Evolutionary conservation across 2,113 vertebrate species (phyloP), one percentile per base, ranked within the genome.

Genomic region (Coryphaenoides rupestris): DNA sequence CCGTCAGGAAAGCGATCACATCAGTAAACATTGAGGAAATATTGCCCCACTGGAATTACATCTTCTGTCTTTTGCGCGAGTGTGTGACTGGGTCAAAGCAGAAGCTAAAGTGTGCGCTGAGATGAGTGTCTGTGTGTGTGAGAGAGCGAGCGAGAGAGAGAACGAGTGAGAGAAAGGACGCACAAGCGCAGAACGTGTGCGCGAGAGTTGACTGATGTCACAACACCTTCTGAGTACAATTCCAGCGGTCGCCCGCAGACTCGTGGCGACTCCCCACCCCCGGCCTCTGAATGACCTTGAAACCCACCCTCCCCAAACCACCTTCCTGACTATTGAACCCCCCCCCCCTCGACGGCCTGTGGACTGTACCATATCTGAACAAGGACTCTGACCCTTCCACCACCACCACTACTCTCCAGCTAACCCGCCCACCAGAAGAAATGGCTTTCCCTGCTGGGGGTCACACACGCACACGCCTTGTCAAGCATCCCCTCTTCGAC

Each of bases 121-220:
- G 90, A 92, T 93, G 93, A 93, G 85, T 94, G 94, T 90, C 90
- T 93, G 93, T 90, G 93, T 92, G 88, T 92, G 93, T 88, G 91
- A 86, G 92, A 85, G 89, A 52, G 81, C 90, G 92, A 46, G 78
- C 91, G 92, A 63, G 78, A 65, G 92, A 85, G 89, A 88, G 92
- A 89, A 88, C 90, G 93, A 90, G 86, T 40, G 76, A 50, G 84
- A 91, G 92, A 28, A 75, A 91, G 91, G 59, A 74, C 63, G 74
- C 66, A 82, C 90, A 90, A 93, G 89, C 86, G 90, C 93, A 90
- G 91, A 88, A 93, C 84, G 93, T 73, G 47, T 91, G 90, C 93
- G 94, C 91, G 89, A 94, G 93, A 94, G 93, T 95, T 87, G 91
- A 93, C 90, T 93, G 92, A 92, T 92, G 93, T 87, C 93, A 92